phyloP scores from a whole-genome alignment of 2,888 invertebrate genomes.

The Noctua comes region DNA sequence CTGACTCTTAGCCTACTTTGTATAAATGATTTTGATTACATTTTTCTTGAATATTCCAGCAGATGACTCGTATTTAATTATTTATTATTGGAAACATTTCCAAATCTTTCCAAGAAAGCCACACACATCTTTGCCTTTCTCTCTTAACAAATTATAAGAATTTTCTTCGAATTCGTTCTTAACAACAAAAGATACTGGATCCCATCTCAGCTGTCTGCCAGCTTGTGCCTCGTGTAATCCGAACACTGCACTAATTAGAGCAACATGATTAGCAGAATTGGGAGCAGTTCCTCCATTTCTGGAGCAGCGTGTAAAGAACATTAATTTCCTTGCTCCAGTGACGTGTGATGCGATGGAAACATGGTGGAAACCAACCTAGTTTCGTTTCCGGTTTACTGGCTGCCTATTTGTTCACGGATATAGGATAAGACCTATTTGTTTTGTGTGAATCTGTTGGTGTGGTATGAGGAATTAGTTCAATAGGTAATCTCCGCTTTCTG shows the following conservation, averaged over 20 bases:
- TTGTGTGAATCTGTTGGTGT: conserved; percentile 4
- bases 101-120: background rate
- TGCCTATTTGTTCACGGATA: conserved; percentile 67
- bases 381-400: conserved; percentile 71
- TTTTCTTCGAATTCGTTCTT: conserved; percentile 20
- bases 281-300: conserved; percentile 55
- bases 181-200: conserved; percentile 23
- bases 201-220: conserved; percentile 43
- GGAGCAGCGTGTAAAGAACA: conserved; percentile 63
- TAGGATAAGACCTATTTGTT: conserved; percentile 40
- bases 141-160: background rate
- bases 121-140: background rate
- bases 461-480: background rate
- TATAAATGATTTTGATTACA: background rate
- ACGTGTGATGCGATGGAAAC: conserved; percentile 62
- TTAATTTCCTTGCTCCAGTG: conserved; percentile 70
- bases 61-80: background rate
- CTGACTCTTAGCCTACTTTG: background rate
- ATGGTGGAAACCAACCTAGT: conserved; percentile 73
- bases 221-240: conserved; percentile 45
- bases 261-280: conserved; percentile 66
- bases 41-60: background rate
- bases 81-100: background rate
- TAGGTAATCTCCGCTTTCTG: conserved; percentile 2
- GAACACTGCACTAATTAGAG: conserved; percentile 56